Evolutionary conservation across 1,140 invertebrate species (phyloP).

Genomic region (Drosophila orosa): DNA sequence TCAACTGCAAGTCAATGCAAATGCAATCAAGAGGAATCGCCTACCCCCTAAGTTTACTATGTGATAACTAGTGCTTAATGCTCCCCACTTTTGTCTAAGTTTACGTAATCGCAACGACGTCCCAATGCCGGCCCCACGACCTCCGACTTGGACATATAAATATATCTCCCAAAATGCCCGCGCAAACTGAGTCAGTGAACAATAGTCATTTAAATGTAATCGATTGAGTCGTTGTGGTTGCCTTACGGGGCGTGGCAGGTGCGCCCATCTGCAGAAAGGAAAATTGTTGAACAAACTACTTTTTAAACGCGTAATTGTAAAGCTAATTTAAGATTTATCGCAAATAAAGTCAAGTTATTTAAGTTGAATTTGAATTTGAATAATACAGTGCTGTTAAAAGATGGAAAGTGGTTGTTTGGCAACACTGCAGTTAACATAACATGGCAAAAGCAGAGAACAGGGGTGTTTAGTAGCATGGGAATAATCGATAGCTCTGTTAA

Average conservation of each 20-base stretch:
- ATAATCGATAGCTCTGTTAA: not conserved
- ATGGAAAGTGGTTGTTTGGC: rapidly evolving
- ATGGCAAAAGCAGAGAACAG: not conserved
- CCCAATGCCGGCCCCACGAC: constrained; percentile 17
- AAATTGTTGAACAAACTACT: constrained; percentile 65
- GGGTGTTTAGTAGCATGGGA: not conserved
- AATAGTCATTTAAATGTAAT: constrained; percentile 76
- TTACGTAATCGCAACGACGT: constrained; percentile 8
- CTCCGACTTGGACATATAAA: not conserved
- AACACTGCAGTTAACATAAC: not conserved
- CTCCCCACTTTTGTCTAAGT: constrained; percentile 22
- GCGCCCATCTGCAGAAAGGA: constrained; percentile 5
- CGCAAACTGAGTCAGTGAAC: constrained; percentile 68
- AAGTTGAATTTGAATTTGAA: constrained; percentile 19
- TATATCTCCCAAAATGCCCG: constrained; percentile 4
- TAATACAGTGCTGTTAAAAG: constrained; percentile 2
- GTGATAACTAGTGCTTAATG: constrained; percentile 78
- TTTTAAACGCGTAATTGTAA: constrained; percentile 43
- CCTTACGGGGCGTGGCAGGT: constrained; percentile 27
- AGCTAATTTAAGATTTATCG: constrained; percentile 15
- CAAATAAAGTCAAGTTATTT: constrained; percentile 68
- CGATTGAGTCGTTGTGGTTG: constrained; percentile 44
- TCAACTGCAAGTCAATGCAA: constrained; percentile 62
- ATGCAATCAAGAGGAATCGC: constrained; percentile 33
- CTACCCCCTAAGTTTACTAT: constrained; percentile 75